Conservation (phyloP, 2,888 invertebrate species). For the Sarcophaga variegata region DNA sequence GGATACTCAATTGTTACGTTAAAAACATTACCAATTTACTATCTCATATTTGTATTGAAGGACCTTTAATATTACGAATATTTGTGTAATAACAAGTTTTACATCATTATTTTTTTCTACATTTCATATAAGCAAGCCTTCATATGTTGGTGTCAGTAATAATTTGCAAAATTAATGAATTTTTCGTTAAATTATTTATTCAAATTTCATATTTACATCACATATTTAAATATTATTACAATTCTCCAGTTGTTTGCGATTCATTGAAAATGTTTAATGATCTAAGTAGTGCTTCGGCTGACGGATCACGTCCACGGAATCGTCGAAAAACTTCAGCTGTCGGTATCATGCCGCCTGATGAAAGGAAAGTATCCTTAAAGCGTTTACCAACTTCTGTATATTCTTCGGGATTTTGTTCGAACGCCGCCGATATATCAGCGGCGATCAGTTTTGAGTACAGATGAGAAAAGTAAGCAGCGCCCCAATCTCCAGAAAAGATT, state of each 20-base stretch:
- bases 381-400: slow-evolving; percentile 84
- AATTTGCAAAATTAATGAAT: no score
- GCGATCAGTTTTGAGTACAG: slow-evolving; percentile 95
- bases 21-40: no score
- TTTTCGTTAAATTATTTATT: no score
- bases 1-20: no score
- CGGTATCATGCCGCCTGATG: slow-evolving; percentile 91
- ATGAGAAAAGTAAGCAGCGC: slow-evolving; percentile 92
- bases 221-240: slow-evolving; percentile 60
- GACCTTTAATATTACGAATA: no score
- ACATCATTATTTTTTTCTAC: no score
- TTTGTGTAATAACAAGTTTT: no score
- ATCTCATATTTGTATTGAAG: no score
- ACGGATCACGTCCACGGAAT: slow-evolving; percentile 96
- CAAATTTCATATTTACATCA: no score
- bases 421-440: slow-evolving; percentile 94
- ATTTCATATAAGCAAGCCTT: no score
- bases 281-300: slow-evolving; percentile 89
- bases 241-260: slow-evolving; percentile 77
- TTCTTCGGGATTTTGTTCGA: slow-evolving; percentile 82
- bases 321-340: slow-evolving; percentile 93
- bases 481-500: slow-evolving; percentile 92
- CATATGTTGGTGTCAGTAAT: no score
- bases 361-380: slow-evolving; percentile 92
- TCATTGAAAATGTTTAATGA: slow-evolving; percentile 76